A percentile compares a stretch with the other conserved stretches of the same genome.
Evolutionary conservation across 2,113 vertebrate species (phyloP).

Genomic region (Mungos mungo): DNA sequence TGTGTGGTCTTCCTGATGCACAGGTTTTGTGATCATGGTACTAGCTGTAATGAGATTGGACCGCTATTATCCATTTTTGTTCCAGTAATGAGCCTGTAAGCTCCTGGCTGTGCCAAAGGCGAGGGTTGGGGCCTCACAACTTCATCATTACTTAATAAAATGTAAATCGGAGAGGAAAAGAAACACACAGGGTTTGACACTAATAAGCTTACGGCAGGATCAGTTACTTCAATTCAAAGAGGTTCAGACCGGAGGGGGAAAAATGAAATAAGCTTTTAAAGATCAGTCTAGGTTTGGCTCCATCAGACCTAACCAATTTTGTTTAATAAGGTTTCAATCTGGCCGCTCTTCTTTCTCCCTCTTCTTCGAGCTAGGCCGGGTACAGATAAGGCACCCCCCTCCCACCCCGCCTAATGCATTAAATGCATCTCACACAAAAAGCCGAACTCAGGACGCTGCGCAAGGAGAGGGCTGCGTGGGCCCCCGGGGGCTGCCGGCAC

Average conservation of each 20-base stretch:
- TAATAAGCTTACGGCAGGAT: constrained; percentile 65
- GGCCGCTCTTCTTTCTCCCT: constrained; percentile 64
- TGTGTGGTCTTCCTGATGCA: not conserved
- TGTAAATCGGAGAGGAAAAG: constrained; percentile 62
- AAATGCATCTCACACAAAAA: constrained; percentile 21
- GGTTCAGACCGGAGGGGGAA: constrained; percentile 57
- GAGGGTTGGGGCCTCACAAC: not conserved
- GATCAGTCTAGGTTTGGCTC: constrained; percentile 60
- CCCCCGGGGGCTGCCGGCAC: not conserved
- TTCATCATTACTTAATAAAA: constrained; percentile 67
- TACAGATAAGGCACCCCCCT: constrained; percentile 44
- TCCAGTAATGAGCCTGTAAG: constrained; percentile 50
- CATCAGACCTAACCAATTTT: constrained; percentile 62
- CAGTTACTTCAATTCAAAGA: constrained; percentile 70
- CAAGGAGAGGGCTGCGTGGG: not conserved
- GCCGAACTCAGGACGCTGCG: not conserved
- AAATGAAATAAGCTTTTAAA: constrained; percentile 74
- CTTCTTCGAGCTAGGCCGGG: constrained; percentile 55
- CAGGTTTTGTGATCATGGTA: not conserved
- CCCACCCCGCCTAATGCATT: constrained; percentile 19
- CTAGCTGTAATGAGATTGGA: constrained; percentile 20
- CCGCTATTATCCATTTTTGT: not conserved
- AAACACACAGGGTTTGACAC: constrained; percentile 59
- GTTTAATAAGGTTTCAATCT: constrained; percentile 74
- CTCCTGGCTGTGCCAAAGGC: constrained; percentile 3